Evolutionary conservation across 2,797 vertebrate species (phyloP).

Genomic region (Melopsittacus undulatus): DNA sequence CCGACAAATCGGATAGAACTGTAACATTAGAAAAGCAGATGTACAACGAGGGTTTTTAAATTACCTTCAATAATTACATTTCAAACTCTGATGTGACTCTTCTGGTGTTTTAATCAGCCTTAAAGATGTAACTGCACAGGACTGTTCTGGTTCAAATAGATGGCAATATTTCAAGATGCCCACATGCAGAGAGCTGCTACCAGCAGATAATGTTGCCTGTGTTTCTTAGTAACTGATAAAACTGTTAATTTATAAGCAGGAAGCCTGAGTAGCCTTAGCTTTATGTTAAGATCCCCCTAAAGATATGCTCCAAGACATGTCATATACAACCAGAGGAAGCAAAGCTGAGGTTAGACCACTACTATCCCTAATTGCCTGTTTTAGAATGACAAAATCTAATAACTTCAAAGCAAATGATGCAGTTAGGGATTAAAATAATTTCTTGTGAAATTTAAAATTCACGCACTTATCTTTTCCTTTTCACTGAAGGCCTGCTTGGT

Average conservation of each 20-base stretch:
- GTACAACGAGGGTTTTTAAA: not conserved
- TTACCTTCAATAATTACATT: not conserved
- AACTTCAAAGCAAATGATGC: slow-evolving; percentile 4
- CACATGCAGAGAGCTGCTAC: not conserved
- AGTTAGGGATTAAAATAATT: slow-evolving; percentile 52
- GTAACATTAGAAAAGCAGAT: not conserved
- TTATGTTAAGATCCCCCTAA: not conserved
- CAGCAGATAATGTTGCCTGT: not conserved
- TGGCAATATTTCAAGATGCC: not conserved
- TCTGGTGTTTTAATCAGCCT: not conserved
- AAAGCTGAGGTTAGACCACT: not conserved
- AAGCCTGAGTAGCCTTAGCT: not conserved
- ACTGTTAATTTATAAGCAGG: slow-evolving; percentile 2
- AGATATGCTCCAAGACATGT: not conserved
- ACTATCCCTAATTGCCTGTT: not conserved
- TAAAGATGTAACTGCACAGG: not conserved
- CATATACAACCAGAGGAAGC: not conserved
- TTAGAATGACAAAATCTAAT: slow-evolving; percentile 26
- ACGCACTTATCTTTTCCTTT: slow-evolving; percentile 38
- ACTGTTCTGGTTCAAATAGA: not conserved
- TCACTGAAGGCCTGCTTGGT: slow-evolving; percentile 49
- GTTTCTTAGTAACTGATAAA: slow-evolving; percentile 52
- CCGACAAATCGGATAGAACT: not conserved
- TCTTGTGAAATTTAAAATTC: slow-evolving; percentile 56
- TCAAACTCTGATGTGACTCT: not conserved